Percentiles rank a stretch among this genome's conserved stretches.
Conservation (phyloP, 2,888 invertebrate species). For the Molanna angustata region DNA sequence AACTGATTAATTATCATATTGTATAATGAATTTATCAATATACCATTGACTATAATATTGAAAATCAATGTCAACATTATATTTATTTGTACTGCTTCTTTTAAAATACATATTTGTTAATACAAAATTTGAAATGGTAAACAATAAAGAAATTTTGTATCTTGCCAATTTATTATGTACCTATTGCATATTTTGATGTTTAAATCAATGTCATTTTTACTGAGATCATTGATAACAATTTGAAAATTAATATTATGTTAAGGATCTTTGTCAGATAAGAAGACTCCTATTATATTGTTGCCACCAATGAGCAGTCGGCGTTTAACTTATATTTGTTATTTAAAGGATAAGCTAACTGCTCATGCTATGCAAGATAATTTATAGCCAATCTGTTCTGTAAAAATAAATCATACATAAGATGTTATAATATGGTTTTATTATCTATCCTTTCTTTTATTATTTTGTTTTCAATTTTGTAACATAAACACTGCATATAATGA, state of each 20-base stretch:
- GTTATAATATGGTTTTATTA: slow-evolving; percentile 18
- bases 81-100: no score
- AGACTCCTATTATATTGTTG: slow-evolving; percentile 26
- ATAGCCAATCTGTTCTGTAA: slow-evolving; percentile 35
- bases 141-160: not conserved
- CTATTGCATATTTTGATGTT: not conserved
- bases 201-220: not conserved
- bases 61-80: no score
- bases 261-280: slow-evolving; percentile 18
- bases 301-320: slow-evolving; percentile 29
- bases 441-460: not conserved
- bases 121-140: no score
- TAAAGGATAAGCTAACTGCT: slow-evolving; percentile 30
- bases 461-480: no score
- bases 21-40: no score
- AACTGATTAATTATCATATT: no score
- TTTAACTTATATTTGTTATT: slow-evolving; percentile 32
- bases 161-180: not conserved
- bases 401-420: slow-evolving; percentile 33
- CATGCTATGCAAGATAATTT: slow-evolving; percentile 32
- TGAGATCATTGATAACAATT: slow-evolving; percentile 14
- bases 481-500: no score
- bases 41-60: no score
- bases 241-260: slow-evolving; percentile 7
- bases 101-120: no score